phyloP scores from a whole-genome alignment of 2,113 vertebrate genomes.

The Brachyistius frenatus region DNA sequence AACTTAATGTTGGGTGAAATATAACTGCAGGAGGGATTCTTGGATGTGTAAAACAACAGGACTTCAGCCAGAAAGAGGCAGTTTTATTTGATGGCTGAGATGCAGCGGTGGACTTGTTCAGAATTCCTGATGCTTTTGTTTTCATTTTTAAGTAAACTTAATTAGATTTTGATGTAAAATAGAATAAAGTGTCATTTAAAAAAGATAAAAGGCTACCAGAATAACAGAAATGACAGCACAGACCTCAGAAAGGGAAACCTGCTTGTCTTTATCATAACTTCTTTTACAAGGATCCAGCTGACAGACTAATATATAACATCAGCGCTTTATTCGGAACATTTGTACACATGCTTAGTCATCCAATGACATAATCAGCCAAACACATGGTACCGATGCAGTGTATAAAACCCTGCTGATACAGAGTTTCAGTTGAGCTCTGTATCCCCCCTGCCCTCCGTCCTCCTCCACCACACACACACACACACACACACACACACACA shows the following conservation, averaged over 20 bases:
- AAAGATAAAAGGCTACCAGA: too few species aligned
- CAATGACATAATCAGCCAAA: too few species aligned
- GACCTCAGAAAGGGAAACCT: background rate
- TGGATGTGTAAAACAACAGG: background rate
- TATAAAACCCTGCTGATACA: background rate
- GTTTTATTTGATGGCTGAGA: slow-evolving; percentile 50
- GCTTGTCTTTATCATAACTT: background rate
- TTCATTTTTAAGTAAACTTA: slow-evolving; percentile 39
- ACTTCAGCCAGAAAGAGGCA: slow-evolving; percentile 31
- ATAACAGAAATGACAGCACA: background rate
- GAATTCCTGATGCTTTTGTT: slow-evolving; percentile 55
- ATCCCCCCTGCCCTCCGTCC: too few species aligned
- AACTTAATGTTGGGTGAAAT: slow-evolving; percentile 5
- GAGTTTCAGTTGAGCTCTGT: background rate
- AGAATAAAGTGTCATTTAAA: background rate
- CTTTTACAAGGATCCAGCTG: background rate
- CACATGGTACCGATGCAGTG: background rate
- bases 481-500: too few species aligned
- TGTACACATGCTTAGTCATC: background rate
- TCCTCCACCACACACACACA: too few species aligned
- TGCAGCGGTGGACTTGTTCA: slow-evolving; percentile 19
- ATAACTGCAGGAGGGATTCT: slow-evolving; percentile 7
- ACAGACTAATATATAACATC: background rate
- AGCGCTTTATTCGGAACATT: background rate
- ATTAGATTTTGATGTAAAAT: slow-evolving; percentile 14